Evolutionary conservation across 2,888 invertebrate genomes (phyloP).

Genomic region (Copidosoma aretas): DNA sequence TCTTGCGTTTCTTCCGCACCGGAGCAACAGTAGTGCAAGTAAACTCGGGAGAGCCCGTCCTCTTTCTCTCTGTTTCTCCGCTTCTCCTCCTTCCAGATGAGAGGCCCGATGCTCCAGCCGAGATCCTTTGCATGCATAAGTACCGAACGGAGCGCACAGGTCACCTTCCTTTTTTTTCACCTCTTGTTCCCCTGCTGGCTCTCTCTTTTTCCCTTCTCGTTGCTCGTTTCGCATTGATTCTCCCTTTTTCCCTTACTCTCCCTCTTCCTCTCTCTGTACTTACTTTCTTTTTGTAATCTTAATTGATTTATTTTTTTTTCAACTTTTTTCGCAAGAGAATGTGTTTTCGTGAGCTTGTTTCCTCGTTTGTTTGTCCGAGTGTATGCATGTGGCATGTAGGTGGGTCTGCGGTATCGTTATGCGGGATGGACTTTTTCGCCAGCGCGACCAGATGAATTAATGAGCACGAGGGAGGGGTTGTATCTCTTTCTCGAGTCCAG

Average conservation of each 20-base stretch:
- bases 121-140: slow-evolving; percentile 22
- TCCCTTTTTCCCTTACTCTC: background rate
- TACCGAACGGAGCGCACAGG: background rate
- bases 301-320: slow-evolving; percentile 19
- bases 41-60: background rate
- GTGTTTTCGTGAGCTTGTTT: background rate
- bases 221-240: background rate
- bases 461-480: no score
- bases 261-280: background rate
- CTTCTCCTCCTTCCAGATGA: background rate
- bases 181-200: background rate
- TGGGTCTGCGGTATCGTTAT: background rate
- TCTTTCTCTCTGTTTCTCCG: background rate
- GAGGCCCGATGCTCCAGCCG: slow-evolving; percentile 5
- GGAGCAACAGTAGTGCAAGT: background rate
- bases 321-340: background rate
- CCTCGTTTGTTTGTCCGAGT: background rate
- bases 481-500: no score
- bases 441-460: no score
- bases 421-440: no score
- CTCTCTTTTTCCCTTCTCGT: background rate
- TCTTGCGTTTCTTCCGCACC: slow-evolving; percentile 46
- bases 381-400: background rate
- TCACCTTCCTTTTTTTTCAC: background rate
- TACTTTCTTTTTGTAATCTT: slow-evolving; percentile 1